Percentiles rank a stretch among this genome's conserved stretches.
Evolutionary conservation across 2,113 vertebrate genomes (phyloP).

Genomic region (Ophiodon elongatus): DNA sequence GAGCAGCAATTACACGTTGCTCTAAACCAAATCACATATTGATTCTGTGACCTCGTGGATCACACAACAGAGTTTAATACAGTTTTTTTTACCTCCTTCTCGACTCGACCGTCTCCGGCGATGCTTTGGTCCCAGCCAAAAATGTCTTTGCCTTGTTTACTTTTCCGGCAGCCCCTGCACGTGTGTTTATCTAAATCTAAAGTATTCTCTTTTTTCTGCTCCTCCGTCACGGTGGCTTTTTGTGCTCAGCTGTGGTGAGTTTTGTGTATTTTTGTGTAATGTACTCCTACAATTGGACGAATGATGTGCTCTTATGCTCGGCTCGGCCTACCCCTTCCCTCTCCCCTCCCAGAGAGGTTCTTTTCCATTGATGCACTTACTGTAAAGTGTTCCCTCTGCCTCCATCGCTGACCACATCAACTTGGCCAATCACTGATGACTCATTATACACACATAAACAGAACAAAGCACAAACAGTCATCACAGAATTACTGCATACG

Average conservation of each 20-base stretch:
- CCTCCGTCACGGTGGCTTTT: constrained; percentile 77
- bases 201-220: constrained; percentile 66
- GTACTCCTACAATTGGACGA: constrained; percentile 81
- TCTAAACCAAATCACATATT: not conserved
- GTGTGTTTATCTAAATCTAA: constrained; percentile 80
- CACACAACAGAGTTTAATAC: not conserved
- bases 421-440: constrained; percentile 81
- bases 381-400: constrained; percentile 78
- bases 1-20: not conserved
- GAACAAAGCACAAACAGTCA: constrained; percentile 79
- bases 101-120: constrained; percentile 39
- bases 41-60: constrained; percentile 10
- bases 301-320: constrained; percentile 74
- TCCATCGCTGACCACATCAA: constrained; percentile 80
- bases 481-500: constrained; percentile 62
- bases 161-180: constrained; percentile 68
- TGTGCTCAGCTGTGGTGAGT: constrained; percentile 76
- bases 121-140: constrained; percentile 40
- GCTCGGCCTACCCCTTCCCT: not conserved
- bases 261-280: constrained; percentile 83
- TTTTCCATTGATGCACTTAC: constrained; percentile 81
- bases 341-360: constrained; percentile 64
- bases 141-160: constrained; percentile 73
- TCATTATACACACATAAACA: constrained; percentile 82
- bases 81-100: constrained; percentile 28